A percentile compares a stretch with the other conserved stretches of the same genome.
Conservation (phyloP, 1,140 invertebrate species). For the Drosophila prosaltans region DNA sequence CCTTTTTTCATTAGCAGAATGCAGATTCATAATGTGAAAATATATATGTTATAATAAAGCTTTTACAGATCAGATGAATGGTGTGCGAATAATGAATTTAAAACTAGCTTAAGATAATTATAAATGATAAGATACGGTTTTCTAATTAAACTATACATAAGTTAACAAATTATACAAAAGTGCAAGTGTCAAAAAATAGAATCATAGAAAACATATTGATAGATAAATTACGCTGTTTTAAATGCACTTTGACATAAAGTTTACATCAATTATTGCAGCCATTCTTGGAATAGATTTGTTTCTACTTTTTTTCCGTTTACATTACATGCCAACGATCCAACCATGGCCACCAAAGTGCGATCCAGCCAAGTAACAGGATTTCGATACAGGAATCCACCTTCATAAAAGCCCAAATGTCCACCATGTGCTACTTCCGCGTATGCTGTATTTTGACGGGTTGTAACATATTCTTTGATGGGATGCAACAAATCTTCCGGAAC, state of each 20-base stretch:
- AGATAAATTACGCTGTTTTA: constrained; percentile 55
- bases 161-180: constrained; percentile 22
- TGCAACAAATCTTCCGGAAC: constrained; percentile 90
- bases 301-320: constrained; percentile 23
- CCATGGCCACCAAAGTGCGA: constrained; percentile 89
- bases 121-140: background rate
- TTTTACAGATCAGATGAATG: background rate
- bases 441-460: constrained; percentile 87
- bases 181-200: constrained; percentile 22
- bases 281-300: constrained; percentile 36
- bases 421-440: constrained; percentile 94
- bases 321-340: constrained; percentile 85
- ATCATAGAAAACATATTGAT: constrained; percentile 16
- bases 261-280: constrained; percentile 59
- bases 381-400: constrained; percentile 92
- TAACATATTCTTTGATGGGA: constrained; percentile 89
- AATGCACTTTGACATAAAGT: constrained; percentile 69
- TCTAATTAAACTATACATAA: background rate
- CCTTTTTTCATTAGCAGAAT: background rate
- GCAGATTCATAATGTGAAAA: background rate
- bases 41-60: background rate
- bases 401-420: constrained; percentile 96
- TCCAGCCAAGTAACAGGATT: constrained; percentile 96
- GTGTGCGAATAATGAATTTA: background rate
- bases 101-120: background rate